Conservation (phyloP, 2,113 vertebrate species). For the Raja brachyura region DNA sequence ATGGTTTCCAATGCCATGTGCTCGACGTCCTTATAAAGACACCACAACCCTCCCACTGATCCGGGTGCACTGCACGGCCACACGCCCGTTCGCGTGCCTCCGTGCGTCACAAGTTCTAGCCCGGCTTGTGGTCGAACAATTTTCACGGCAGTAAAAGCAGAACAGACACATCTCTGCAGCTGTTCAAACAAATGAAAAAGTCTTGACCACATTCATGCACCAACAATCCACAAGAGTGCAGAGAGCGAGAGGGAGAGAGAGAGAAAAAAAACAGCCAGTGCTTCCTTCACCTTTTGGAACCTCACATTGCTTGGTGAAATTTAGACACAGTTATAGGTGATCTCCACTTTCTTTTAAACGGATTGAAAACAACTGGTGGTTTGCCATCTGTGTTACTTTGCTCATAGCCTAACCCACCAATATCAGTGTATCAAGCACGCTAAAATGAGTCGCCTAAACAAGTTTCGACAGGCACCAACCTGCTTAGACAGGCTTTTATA, state of each 20-base stretch:
- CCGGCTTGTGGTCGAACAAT: conserved; percentile 13
- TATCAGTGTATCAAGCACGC: neutral
- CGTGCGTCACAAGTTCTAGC: too few relatives aligned
- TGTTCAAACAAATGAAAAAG: conserved; percentile 20
- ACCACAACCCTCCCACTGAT: too few relatives aligned
- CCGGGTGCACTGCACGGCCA: too few relatives aligned
- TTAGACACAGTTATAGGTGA: conserved; percentile 3
- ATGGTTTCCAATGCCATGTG: too few relatives aligned
- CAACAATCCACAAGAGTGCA: neutral
- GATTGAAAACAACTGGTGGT: neutral
- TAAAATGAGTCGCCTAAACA: neutral
- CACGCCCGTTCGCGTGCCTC: too few relatives aligned
- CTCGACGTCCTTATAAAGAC: too few relatives aligned
- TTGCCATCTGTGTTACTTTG: neutral
- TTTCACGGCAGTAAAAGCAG: neutral
- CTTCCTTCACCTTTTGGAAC: conserved; percentile 10
- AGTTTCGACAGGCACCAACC: neutral
- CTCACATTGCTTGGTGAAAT: conserved; percentile 19
- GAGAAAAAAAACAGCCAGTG: neutral
- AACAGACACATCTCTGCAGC: conserved; percentile 21
- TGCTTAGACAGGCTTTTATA: neutral
- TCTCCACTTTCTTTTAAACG: neutral
- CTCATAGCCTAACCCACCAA: neutral
- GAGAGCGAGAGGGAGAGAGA: neutral
- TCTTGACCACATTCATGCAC: neutral